Evolutionary conservation across 2,797 vertebrate species (phyloP), one percentile per base, ranked within the genome.

Genomic region (Coregonus suidteri): DNA sequence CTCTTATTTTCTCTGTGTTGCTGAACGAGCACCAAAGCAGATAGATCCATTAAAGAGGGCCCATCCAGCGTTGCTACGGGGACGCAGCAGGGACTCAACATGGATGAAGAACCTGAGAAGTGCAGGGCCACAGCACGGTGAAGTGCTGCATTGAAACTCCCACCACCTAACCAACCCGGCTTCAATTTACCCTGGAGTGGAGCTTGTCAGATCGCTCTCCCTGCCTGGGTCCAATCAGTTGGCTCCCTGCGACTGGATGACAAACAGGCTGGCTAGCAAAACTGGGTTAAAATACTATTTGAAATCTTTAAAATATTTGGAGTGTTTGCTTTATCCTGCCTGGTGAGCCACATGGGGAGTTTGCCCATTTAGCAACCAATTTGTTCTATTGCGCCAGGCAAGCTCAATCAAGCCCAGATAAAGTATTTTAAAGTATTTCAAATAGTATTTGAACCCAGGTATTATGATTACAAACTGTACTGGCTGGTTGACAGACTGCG

Each of bases 81-180:
- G 76, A 86, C 78, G 74, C 75, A 51, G 0, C 4, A n/a, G n/a
- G 79, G 81, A 79, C 75, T 79, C 41, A 62, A 53, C 81, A 66
- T 51, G 83, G 79, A 82, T 76, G 79, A 86, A 75, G 87, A 89
- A 93, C 84, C 78, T 25, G 86, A 92, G 91, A 90, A 75, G 79
- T 78, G n/a, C 68, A n/a, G 47, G 67, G 75, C 71, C 65, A 79
- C n/a, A 75, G 76, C 82, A 71, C 9, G 51, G 65, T 47, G 41
- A 47, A 64, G 59, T 4, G 9, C 30, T 67, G 13, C 9, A 76
- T 81, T 90, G 89, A 89, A 90, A 90, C 88, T 78, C 13, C 72
- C 76, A 84, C 88, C 82, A 4, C 75, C 0, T 11, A 68, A 56
- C 73, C 7, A 75, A 41, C 54, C 52, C 75, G 31, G 89, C 85